A percentile compares a stretch with the other conserved stretches of the same genome.
Evolutionary conservation across 2,888 invertebrate species (phyloP).

Genomic region (Synergus japonicus): DNA sequence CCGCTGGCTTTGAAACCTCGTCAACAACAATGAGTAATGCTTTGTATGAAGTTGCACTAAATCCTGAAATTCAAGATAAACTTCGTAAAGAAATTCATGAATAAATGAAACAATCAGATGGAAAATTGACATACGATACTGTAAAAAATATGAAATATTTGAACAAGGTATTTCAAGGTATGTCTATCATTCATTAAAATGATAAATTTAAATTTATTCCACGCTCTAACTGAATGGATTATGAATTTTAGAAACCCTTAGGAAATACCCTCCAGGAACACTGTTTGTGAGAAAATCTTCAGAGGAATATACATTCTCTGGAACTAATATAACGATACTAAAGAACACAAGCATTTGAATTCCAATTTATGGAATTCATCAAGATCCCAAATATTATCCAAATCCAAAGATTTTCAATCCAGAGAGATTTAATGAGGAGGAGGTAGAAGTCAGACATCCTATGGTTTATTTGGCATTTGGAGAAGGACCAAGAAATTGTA

Average conservation of each 20-base stretch:
- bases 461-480: slow-evolving; percentile 69
- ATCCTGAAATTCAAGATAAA: slow-evolving; percentile 58
- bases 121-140: slow-evolving; percentile 73
- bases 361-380: slow-evolving; percentile 61
- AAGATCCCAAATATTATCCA: slow-evolving; percentile 57
- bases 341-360: slow-evolving; percentile 54
- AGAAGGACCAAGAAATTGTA: slow-evolving; percentile 71
- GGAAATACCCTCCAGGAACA: slow-evolving; percentile 76
- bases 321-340: slow-evolving; percentile 61
- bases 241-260: slow-evolving; percentile 73
- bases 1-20: too few species aligned
- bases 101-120: slow-evolving; percentile 64
- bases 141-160: slow-evolving; percentile 76
- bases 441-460: slow-evolving; percentile 56
- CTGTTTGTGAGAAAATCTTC: slow-evolving; percentile 69
- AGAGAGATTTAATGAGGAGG: slow-evolving; percentile 64
- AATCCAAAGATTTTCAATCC: slow-evolving; percentile 9
- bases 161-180: slow-evolving; percentile 73
- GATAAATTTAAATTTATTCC: neutral
- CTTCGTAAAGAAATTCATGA: slow-evolving; percentile 56
- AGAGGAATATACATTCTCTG: slow-evolving; percentile 29
- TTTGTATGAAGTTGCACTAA: slow-evolving; percentile 59
- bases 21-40: slow-evolving; percentile 59
- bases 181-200: neutral
- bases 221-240: too few species aligned